A percentile compares a stretch with the other conserved stretches of the same genome.
Evolutionary conservation across 2,888 invertebrate species (phyloP).

Genomic region (Girardia tigrina): DNA sequence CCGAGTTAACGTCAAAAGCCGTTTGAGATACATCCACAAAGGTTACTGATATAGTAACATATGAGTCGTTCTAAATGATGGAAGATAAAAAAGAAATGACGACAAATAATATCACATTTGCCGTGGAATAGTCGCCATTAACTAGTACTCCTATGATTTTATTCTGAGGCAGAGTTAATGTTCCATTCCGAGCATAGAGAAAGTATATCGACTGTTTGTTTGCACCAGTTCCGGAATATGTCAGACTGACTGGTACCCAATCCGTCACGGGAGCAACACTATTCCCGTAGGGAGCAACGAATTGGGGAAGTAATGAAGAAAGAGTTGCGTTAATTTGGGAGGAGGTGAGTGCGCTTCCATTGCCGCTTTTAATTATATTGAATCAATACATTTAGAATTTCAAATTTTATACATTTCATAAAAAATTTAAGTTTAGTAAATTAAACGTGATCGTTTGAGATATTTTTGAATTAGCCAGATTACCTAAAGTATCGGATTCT

Average conservation of each 20-base stretch:
- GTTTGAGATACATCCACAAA: constrained; percentile 2
- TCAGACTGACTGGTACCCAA: neutral
- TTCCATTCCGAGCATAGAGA: neutral
- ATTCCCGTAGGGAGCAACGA: neutral
- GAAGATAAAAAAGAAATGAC: too few species aligned
- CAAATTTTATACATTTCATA: too few species aligned
- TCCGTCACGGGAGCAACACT: neutral
- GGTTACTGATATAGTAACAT: neutral
- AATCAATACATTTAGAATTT: too few species aligned
- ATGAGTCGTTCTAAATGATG: too few species aligned
- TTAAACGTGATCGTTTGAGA: too few species aligned
- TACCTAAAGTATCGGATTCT: too few species aligned
- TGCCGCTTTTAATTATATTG: too few species aligned
- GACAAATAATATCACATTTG: too few species aligned
- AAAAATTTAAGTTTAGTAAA: too few species aligned
- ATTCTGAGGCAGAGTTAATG: neutral
- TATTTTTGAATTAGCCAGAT: too few species aligned
- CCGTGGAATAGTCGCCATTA: neutral
- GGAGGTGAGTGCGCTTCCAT: too few species aligned
- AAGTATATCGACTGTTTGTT: neutral
- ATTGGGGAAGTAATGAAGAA: neutral
- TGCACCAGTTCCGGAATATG: neutral
- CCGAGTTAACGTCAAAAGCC: neutral
- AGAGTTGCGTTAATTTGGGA: too few species aligned
- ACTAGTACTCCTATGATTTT: neutral